These are phyloP conservation scores for Phrixothrix hirtus DNA, from an alignment of 2,888 invertebrate species.

Conservation along the genomic window DNA sequence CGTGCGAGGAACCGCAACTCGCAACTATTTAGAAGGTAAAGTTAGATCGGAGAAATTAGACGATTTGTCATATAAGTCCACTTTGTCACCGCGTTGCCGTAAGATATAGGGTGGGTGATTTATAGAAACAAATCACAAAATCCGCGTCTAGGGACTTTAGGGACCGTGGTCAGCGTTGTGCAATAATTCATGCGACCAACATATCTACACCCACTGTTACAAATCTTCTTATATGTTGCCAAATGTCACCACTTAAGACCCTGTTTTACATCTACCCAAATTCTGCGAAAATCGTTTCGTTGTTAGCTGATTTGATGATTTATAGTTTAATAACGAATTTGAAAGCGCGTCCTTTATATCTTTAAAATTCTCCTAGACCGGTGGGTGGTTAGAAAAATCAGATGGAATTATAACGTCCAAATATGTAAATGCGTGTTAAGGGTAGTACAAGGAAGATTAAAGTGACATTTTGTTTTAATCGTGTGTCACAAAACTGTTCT, in stretches of 20 bases:
- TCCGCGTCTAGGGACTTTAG: conserved; percentile 30
- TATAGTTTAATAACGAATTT: background rate
- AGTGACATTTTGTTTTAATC: conserved; percentile 33
- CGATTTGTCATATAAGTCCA: conserved; percentile 40
- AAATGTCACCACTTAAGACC: conserved; percentile 33
- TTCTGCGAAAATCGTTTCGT: conserved; percentile 26
- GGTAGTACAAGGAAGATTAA: conserved; percentile 32
- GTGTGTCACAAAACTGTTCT: conserved; percentile 32
- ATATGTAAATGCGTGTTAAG: conserved; percentile 32
- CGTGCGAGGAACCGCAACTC: conserved; percentile 15
- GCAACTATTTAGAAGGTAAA: conserved; percentile 15
- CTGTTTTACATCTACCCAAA: conserved; percentile 30
- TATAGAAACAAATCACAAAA: conserved; percentile 37
- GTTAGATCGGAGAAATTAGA: conserved; percentile 22
- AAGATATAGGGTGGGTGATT: conserved; percentile 37
- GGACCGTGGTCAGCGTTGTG: conserved; percentile 29
- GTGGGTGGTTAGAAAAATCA: no score
- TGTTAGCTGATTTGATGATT: conserved; percentile 14
- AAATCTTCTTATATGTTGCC: conserved; percentile 32
- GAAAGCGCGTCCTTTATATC: background rate
- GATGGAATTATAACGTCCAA: conserved; percentile 27
- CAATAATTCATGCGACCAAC: conserved; percentile 34
- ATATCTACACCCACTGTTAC: conserved; percentile 32
- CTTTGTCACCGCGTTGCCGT: conserved; percentile 37
- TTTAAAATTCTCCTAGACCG: background rate